Conservation (phyloP, 2,113 vertebrate genomes). For the Cromileptes altivelis region DNA sequence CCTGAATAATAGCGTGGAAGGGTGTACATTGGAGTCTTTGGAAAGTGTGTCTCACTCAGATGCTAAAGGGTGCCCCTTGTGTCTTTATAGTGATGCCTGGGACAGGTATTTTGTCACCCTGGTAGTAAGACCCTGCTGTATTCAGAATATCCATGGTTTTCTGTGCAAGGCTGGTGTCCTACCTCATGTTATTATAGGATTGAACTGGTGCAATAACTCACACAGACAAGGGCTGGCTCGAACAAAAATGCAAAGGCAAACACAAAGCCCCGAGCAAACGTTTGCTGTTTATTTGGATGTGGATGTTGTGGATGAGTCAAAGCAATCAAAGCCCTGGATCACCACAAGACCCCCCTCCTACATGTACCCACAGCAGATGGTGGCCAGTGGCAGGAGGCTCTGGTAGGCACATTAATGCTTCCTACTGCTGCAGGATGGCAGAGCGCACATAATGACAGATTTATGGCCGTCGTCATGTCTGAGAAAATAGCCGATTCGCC, state of each 20-base stretch:
- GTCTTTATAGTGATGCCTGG: no score
- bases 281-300: constrained; percentile 61
- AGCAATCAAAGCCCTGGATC: constrained; percentile 59
- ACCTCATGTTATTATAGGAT: constrained; percentile 3
- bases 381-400: constrained; percentile 46
- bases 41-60: no score
- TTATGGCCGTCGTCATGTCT: constrained; percentile 44
- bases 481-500: constrained; percentile 33
- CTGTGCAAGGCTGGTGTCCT: constrained; percentile 14
- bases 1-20: no score
- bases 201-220: constrained; percentile 51
- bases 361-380: constrained; percentile 64
- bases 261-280: constrained; percentile 47
- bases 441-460: constrained; percentile 48
- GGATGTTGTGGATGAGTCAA: constrained; percentile 56
- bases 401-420: constrained; percentile 33
- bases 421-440: constrained; percentile 19
- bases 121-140: no score
- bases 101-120: no score
- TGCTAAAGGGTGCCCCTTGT: no score
- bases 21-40: no score
- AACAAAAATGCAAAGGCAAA: constrained; percentile 52
- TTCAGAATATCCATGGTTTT: neutral
- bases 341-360: constrained; percentile 28
- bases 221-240: constrained; percentile 25